These are phyloP conservation scores for Lymantria monacha DNA, from an alignment of 2,888 invertebrate genomes.

Conservation along the genomic window DNA sequence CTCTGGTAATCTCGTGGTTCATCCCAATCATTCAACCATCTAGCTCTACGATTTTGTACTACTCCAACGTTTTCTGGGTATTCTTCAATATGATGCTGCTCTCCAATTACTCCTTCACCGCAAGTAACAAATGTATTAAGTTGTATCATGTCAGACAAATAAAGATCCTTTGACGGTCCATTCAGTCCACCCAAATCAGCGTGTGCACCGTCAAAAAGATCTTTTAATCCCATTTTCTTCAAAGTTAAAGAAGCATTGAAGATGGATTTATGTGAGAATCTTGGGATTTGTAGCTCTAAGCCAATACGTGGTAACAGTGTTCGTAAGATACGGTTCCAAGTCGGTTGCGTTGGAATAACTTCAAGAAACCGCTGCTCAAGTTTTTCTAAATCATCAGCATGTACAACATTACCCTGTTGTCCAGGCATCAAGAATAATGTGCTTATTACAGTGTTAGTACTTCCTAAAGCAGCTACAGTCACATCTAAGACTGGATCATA, in stretches of 20 bases:
- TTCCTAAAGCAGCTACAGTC: slow-evolving; percentile 90
- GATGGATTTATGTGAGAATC: slow-evolving; percentile 91
- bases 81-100: slow-evolving; percentile 90
- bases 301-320: slow-evolving; percentile 89
- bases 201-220: slow-evolving; percentile 87
- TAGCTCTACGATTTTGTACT: slow-evolving; percentile 58
- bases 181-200: slow-evolving; percentile 93
- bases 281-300: slow-evolving; percentile 91
- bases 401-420: slow-evolving; percentile 90
- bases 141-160: slow-evolving; percentile 92
- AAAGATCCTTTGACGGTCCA: slow-evolving; percentile 89
- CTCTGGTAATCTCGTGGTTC: slow-evolving; percentile 85
- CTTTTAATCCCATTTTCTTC: slow-evolving; percentile 90
- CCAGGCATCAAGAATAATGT: slow-evolving; percentile 93
- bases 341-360: slow-evolving; percentile 84
- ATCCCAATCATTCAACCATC: slow-evolving; percentile 76
- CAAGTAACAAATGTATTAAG: slow-evolving; percentile 92
- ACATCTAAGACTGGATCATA: slow-evolving; percentile 93
- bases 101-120: slow-evolving; percentile 87
- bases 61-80: slow-evolving; percentile 86
- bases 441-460: slow-evolving; percentile 86
- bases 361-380: slow-evolving; percentile 87
- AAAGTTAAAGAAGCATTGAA: slow-evolving; percentile 91
- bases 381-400: slow-evolving; percentile 89
- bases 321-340: slow-evolving; percentile 88